Evolutionary conservation across 2,888 invertebrate genomes (phyloP).

Genomic region (Rhodophaea formosa): DNA sequence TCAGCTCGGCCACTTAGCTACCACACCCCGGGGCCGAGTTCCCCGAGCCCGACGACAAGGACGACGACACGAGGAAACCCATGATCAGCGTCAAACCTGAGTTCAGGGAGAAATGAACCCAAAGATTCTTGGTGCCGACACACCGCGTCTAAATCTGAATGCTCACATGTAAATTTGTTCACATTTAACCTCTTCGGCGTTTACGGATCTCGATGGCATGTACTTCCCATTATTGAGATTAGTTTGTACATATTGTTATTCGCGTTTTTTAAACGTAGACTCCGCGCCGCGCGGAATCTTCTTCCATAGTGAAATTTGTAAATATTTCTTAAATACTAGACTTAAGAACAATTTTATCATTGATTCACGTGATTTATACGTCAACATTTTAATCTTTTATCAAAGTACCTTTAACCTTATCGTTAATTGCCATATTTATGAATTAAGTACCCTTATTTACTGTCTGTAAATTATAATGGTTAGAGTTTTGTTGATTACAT

Average conservation of each 20-base stretch:
- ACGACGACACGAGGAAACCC: slow-evolving; percentile 71
- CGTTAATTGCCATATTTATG: slow-evolving; percentile 79
- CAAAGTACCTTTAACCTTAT: slow-evolving; percentile 76
- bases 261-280: slow-evolving; percentile 51
- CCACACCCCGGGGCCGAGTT: slow-evolving; percentile 63
- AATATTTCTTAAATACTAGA: slow-evolving; percentile 67
- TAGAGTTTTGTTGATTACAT: slow-evolving; percentile 40
- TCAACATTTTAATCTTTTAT: slow-evolving; percentile 75
- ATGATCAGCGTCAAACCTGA: slow-evolving; percentile 80
- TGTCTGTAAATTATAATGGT: slow-evolving; percentile 44
- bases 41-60: slow-evolving; percentile 66
- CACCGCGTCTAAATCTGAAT: slow-evolving; percentile 5
- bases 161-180: slow-evolving; percentile 33
- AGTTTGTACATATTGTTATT: slow-evolving; percentile 77
- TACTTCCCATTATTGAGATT: slow-evolving; percentile 61
- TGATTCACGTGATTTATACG: slow-evolving; percentile 74
- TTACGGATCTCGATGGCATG: slow-evolving; percentile 59
- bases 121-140: slow-evolving; percentile 40
- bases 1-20: slow-evolving; percentile 91
- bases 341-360: slow-evolving; percentile 69
- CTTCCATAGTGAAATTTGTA: slow-evolving; percentile 81
- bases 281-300: slow-evolving; percentile 66
- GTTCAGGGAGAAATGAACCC: slow-evolving; percentile 74
- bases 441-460: slow-evolving; percentile 69
- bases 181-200: slow-evolving; percentile 50